Base-by-base conservation (phyloP, 2,888 invertebrate species). In the Chirona hameri region DNA sequence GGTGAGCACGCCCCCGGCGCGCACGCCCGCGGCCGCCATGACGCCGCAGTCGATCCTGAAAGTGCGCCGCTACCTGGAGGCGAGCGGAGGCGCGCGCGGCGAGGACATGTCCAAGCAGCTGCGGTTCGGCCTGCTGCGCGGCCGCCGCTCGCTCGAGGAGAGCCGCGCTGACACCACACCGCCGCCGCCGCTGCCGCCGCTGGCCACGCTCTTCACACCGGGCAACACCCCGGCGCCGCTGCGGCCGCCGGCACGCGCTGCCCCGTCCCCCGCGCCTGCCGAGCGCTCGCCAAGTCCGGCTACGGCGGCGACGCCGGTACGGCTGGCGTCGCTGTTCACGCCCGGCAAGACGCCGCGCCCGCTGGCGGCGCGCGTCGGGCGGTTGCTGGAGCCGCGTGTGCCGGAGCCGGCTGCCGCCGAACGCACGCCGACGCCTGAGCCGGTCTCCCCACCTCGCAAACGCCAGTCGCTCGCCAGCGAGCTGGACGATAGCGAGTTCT, bases 11-110 rank as follows among this genome's bases (percentile, higher is more conserved):
- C 76, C 76, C 21, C 76, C 1, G 14, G 24, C 12, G 39, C 39
- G 9, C 27, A 12, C 76, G 39, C 76, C 76, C 9, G 39, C 46
- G 21, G 76, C 46, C 24, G 24, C 18, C 18, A 76, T 39, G 76
- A 82, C 82, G 31, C 82, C 82, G 14, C 82, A 82, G 60, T 82
- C 82, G 0, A 82, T 82, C 5, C 65, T 82, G 57, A 79, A 80
- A 46, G 65, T 82, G 55, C 55, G 27, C n/a, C 79, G 80, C 21
- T 80, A 79, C 82, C 55, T 82, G 76, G 60, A 76, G 12, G 18
- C 21, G n/a, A 60, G 80, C 39, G 79, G 65, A 18, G n/a, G 24
- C 39, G 24, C 21, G 21, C 18, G 21, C 18, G 21, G 14, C 21
- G 76, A 76, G 46, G 76, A 76, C 21, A 76, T 46, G 24, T 76